Percentiles rank a stretch among this genome's conserved stretches.
phyloP scores from a whole-genome alignment of 2,888 invertebrate species.

The Agrotis clavis region DNA sequence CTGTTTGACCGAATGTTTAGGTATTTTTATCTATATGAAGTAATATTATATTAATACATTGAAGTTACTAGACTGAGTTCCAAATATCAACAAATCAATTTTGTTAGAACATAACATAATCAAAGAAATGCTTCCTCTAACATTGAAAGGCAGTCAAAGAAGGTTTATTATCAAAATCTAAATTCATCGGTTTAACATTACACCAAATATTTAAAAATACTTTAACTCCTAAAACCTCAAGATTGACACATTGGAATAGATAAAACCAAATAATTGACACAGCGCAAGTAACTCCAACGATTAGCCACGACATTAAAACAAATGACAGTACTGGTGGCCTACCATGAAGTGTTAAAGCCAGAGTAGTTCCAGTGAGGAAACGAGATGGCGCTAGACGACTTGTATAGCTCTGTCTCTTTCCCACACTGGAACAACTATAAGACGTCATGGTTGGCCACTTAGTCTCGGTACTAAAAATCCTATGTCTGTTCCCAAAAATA shows the following conservation, averaged over 20 bases:
- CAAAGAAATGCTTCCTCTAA: too few relatives aligned
- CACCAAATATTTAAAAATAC: not conserved
- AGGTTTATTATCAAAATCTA: too few relatives aligned
- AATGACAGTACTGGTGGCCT: not conserved
- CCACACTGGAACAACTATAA: too few relatives aligned
- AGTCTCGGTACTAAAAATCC: conserved; percentile 9
- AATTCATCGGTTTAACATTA: not conserved
- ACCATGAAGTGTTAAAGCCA: too few relatives aligned
- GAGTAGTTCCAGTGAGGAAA: too few relatives aligned
- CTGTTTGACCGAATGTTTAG: not conserved
- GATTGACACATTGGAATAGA: conserved; percentile 11
- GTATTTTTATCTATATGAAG: conserved; percentile 14
- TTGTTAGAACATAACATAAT: not conserved
- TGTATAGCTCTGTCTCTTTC: too few relatives aligned
- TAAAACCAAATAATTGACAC: conserved; percentile 17
- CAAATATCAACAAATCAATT: not conserved
- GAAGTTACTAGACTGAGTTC: conserved; percentile 8
- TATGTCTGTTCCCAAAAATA: conserved; percentile 47
- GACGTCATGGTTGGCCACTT: too few relatives aligned
- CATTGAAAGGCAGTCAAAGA: too few relatives aligned
- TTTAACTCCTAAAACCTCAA: conserved; percentile 12
- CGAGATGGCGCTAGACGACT: too few relatives aligned
- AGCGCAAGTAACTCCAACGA: conserved; percentile 18
- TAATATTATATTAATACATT: not conserved
- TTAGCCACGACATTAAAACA: not conserved